Conservation (phyloP, 37 sponge, comb jelly and placozoan species). For the Petrosia ficiformis region DNA sequence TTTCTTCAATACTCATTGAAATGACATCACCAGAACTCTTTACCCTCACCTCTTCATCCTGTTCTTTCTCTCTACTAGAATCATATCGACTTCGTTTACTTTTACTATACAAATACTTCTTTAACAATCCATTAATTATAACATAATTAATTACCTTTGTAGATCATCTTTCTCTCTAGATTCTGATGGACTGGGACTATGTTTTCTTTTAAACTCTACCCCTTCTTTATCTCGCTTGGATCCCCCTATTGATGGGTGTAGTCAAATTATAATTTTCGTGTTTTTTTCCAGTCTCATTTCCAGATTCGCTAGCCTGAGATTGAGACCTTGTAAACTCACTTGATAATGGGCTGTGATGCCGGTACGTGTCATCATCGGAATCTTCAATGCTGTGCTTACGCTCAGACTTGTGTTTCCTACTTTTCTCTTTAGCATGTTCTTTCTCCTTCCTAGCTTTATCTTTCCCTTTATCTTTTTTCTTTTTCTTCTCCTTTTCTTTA, state of each 20-base stretch:
- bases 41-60: neutral
- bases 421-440: conserved; percentile 1
- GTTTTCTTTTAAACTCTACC: too few species aligned
- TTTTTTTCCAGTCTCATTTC: too few species aligned
- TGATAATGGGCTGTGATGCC: too few species aligned
- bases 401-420: neutral
- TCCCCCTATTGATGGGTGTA: too few species aligned
- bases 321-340: too few species aligned
- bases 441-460: conserved; percentile 2
- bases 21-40: conserved; percentile 11
- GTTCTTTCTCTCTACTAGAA: neutral
- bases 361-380: neutral
- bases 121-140: neutral
- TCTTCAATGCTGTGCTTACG: neutral
- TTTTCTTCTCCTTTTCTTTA: neutral
- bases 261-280: too few species aligned
- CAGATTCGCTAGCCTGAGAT: too few species aligned
- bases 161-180: neutral
- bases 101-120: neutral
- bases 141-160: neutral
- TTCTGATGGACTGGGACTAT: neutral
- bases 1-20: conserved; percentile 79
- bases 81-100: neutral
- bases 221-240: too few species aligned
- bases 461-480: conserved; percentile 8